Conservation (phyloP, 2,113 vertebrate genomes). For the Hippocampus mohnikei region DNA sequence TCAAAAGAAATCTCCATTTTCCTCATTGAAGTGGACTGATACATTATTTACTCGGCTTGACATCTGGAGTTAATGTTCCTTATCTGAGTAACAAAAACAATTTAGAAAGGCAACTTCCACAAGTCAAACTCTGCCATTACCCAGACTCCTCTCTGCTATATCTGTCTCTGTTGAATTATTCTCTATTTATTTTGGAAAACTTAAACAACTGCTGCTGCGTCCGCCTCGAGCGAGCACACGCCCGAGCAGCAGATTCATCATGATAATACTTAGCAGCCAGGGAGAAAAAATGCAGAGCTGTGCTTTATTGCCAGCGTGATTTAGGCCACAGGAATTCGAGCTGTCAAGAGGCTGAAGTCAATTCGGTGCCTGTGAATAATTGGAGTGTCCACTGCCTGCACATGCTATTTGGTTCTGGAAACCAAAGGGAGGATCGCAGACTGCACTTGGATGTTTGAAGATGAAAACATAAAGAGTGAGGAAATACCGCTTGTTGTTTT, state of each 20-base stretch:
- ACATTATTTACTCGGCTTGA: conserved; percentile 75
- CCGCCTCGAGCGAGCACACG: conserved; percentile 70
- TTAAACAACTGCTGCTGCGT: conserved; percentile 80
- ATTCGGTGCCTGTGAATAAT: conserved; percentile 65
- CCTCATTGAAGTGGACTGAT: conserved; percentile 66
- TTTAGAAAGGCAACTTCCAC: conserved; percentile 82
- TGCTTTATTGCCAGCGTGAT: conserved; percentile 59
- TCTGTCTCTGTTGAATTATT: conserved; percentile 78
- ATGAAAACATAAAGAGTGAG: conserved; percentile 21
- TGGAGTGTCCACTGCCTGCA: conserved; percentile 39
- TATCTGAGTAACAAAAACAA: conserved; percentile 80
- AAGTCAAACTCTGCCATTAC: conserved; percentile 77
- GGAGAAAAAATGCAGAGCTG: conserved; percentile 58
- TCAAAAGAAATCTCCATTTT: conserved; percentile 64
- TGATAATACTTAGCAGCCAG: conserved; percentile 73
- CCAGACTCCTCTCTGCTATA: conserved; percentile 72
- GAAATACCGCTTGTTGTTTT: conserved; percentile 19
- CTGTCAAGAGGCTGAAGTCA: conserved; percentile 62
- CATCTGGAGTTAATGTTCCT: conserved; percentile 81
- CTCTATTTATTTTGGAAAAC: conserved; percentile 79
- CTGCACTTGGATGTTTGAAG: conserved; percentile 7
- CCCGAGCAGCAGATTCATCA: conserved; percentile 73
- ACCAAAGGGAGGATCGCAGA: conserved; percentile 33
- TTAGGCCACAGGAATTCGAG: conserved; percentile 64
- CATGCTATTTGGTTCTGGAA: conserved; percentile 51